A percentile compares a stretch with the other conserved stretches of the same genome.
These are phyloP conservation scores for Flexamia atlantica DNA, from an alignment of 2,888 invertebrate genomes.

Conservation along the genomic window DNA sequence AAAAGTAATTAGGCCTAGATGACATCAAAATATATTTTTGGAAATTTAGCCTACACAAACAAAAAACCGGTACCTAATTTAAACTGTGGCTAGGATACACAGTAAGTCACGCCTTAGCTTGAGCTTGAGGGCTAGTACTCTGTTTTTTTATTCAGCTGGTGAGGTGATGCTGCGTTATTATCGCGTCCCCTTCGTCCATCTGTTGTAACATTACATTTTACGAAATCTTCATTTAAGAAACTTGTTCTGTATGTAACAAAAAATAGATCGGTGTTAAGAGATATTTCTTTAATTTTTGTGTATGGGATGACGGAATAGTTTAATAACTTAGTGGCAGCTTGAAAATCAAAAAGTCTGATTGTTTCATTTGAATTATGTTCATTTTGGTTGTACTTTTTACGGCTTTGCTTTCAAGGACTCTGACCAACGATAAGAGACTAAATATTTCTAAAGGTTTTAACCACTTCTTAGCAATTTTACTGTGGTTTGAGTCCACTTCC, in stretches of 20 bases:
- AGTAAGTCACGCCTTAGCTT: too few relatives aligned
- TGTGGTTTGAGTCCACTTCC: constrained; percentile 31
- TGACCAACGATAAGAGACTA: constrained; percentile 1
- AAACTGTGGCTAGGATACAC: too few relatives aligned
- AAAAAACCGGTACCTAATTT: too few relatives aligned
- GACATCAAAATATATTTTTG: too few relatives aligned
- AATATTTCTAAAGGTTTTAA: constrained; percentile 20
- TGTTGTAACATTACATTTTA: too few relatives aligned
- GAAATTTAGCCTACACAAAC: too few relatives aligned
- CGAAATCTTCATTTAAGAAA: too few relatives aligned
- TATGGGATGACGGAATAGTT: constrained; percentile 34
- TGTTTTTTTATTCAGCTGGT: too few relatives aligned
- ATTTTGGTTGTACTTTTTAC: background rate
- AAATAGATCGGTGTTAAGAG: background rate
- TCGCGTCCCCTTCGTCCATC: too few relatives aligned
- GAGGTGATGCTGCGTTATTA: too few relatives aligned
- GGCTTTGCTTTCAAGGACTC: constrained; percentile 7
- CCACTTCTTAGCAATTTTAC: constrained; percentile 18
- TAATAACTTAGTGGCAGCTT: constrained; percentile 11
- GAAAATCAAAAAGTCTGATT: constrained; percentile 9
- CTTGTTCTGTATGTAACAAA: background rate
- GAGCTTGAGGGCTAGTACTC: too few relatives aligned
- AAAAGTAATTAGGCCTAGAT: too few relatives aligned
- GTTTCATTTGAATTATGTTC: constrained; percentile 2
- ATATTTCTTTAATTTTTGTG: constrained; percentile 13